Evolutionary conservation across 2,888 invertebrate genomes (phyloP), one percentile per base, ranked within the genome.

Genomic region (Willowsia nigromaculata): DNA sequence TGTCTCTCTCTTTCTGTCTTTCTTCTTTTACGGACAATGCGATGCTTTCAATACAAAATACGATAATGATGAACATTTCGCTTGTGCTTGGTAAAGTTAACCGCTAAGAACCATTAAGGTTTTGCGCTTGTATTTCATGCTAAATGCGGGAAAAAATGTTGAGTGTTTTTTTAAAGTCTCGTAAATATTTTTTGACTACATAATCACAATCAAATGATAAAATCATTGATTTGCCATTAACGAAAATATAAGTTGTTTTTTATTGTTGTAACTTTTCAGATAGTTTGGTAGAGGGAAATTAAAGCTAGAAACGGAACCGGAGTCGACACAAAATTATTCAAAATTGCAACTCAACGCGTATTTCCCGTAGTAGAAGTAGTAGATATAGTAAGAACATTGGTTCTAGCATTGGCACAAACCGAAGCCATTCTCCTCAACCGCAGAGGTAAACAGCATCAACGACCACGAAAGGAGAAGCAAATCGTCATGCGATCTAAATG

Each of bases 401-500:
- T 68, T 76, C 25, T 87, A 59, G 86, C 87, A 13, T 40, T 87
- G 40, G 74, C 76, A 33, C 85, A 85, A 80, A 68, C 78, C 11
- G 33, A 83, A 18, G 85, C 65, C 30, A 74, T 90, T 71, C 43
- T 87, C 65, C 71, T 78, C 76, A 65, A 40, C 50, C 50, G 76
- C 50, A 30, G 76, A 50, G 76, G 76, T 30, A 47, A 50, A 50
- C 76, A 76, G 1, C 76, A 76, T 11, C 62, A 43, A 27, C 71
- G n/a, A 37, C 47, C 13, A 71, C 65, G 43, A 68, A 65, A 43
- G 30, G 15, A 43, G 65, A 80, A 33, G 22, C 37, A 56, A 90
- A 83, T 88, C 88, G 91, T 88, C 89, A 92, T 92, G 91, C 91
- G 91, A 91, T 91, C 92, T 90, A 91, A 92, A 91, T 92, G 91